Evolutionary conservation across 2,113 vertebrate species (phyloP), one percentile per base, ranked within the genome.

Genomic region (Muntiacus muntjak): DNA sequence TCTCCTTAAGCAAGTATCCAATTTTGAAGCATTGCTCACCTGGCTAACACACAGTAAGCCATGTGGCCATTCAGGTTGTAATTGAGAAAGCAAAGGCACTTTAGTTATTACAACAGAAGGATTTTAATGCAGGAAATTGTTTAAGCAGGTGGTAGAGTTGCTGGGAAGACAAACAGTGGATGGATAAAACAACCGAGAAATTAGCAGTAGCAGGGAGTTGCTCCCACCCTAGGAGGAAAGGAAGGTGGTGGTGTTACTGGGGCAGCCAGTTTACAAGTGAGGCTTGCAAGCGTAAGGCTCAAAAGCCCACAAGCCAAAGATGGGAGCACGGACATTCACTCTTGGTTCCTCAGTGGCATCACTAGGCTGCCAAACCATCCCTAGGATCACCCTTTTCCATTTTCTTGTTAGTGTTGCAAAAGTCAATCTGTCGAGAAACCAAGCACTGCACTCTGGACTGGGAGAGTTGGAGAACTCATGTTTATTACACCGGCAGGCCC

Each of bases 91-190:
- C 17, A 33, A 87, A 57, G 83, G 14, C 25, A 57, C 25, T 85
- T 91, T 11, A 43, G 54, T 79, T 47, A 83, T 60, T 36, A 30
- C 33, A 94, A 91, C n/a, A 91, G 92, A 55, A 79, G 25, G 60
- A 88, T 87, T 62, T 84, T 87, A 95, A 71, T 25, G 16, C 11
- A 91, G 62, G 64, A 43, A 87, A 74, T 93, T 54, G 21, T 85
- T 90, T 30, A 40, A 64, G n/a, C 40, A 88, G 87, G 10, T 83
- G 54, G 45, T 21, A 52, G 78, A 64, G 17, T 30, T 64, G 7
- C n/a, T 76, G 36, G 82, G 36, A 86, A 94, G 55, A 91, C 23
- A 81, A 52, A 60, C 11, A 64, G 36, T 11, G 10, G 33, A 17
- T 87, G 62, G n/a, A 84, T 54, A 33, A 87, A 43, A 67, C 47